Evolutionary conservation across 2,888 invertebrate species (phyloP), one percentile per base, ranked within the genome.

Genomic region (Caenorhabditis sp.): DNA sequence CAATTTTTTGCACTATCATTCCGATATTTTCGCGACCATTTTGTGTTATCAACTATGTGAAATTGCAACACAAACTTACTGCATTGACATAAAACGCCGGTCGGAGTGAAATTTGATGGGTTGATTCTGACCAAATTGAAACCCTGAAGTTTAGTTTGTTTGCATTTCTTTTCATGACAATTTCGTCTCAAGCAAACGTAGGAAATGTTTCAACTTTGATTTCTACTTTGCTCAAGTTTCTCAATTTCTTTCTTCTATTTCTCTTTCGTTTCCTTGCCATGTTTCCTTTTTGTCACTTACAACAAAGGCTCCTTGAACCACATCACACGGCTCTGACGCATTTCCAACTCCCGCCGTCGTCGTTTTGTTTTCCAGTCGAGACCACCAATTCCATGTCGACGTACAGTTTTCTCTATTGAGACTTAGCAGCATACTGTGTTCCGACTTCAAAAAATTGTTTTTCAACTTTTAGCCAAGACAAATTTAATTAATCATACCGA

Each of bases 31-130:
- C 28, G 28, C 28, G 28, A 15, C 28, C 55, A n/a, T 28, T 13
- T 28, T 53, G 8, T 53, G 8, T 37, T 64, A 64, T 47, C 50
- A 64, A 11, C 26, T 13, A 61, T 44, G 22, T 40, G 13, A 8
- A 13, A 2, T 13, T 6, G 24, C 47, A 20, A 26, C n/a, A 22
- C 6, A 37, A 58, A 80, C 80, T 55, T 62, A 72, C 80, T 60
- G n/a, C 80, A 80, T 32, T 80, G 80, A 62, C 80, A 80, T 20
- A 80, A 71, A 62, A 72, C 56, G 6, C 80, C 80, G 40, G 68
- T 80, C 22, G 72, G 35, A 11, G 69, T 72, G 56, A 80, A 80
- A 24, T 80, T 70, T 1, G 32, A 35, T 1, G 80, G 80, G 68
- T 72, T 69, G 18, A 80, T 40, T 11, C 80, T 53, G 37, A 74